Evolutionary conservation across 37 sponge, comb jelly and placozoan genomes (phyloP), one percentile per base, ranked within the genome.

Genomic region (Halichondria panicea): DNA sequence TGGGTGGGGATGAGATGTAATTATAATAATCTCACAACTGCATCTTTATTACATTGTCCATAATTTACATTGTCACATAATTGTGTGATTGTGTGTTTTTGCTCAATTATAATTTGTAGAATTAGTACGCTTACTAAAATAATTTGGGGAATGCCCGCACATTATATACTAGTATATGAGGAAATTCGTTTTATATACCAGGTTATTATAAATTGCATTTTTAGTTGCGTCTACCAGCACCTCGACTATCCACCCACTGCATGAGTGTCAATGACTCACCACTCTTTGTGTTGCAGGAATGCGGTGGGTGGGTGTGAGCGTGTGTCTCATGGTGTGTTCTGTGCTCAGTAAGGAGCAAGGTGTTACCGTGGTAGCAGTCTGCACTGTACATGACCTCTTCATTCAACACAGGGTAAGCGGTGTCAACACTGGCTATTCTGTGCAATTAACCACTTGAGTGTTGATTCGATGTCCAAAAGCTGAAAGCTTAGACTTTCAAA

Each of bases 291-390:
- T 27, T 35, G 30, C 57, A 55, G 72, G 81, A 46, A 12, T 44
- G 0, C 36, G 53, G 53, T 76, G 79, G 74, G 6, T 85, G 43
- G 15, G 71, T 22, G 19, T 75, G 28, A 41, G 64, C 27, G 33
- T 89, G 7, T 15, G 82, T 15, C 59, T 83, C 39, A 63, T 76
- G 36, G 4, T 84, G 42, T 75, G 68, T 38, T 82, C 96, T 0
- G 77, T 89, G 55, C 79, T 95, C 28, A 80, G 92, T 30, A 95
- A 95, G 79, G 96, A 95, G 70, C 89, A 85, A 57, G 96, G 96
- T 0, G 66, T 95, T 55, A 95, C 96, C 15, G 89, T 91, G 0
- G 48, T 95, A 4, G 89, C 89, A 22, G 63, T 95, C 4, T 88
- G 89, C 66, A 25, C 83, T 31, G 60, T 57, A 24, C 85, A 85